These are phyloP conservation scores for Belonocnema kinseyi DNA, from an alignment of 1,140 invertebrate species.

Conservation along the genomic window DNA sequence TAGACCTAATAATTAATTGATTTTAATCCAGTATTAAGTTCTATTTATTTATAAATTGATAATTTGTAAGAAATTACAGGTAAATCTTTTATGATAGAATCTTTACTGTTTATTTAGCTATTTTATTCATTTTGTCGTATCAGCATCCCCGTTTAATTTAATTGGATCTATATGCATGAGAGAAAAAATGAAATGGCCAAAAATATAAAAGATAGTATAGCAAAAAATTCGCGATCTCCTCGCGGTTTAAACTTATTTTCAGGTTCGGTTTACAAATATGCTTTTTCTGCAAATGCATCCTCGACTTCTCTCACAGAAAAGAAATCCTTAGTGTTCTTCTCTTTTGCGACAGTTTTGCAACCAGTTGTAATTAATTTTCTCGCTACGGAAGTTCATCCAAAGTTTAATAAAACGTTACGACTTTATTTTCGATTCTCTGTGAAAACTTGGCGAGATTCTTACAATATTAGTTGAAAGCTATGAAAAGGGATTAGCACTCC, in stretches of 20 bases:
- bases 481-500: not conserved
- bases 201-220: no score
- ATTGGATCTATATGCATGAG: no score
- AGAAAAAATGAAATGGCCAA: no score
- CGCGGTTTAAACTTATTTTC: not conserved
- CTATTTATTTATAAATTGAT: no score
- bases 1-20: no score
- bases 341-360: slow-evolving; percentile 1
- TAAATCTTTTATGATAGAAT: no score
- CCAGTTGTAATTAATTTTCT: slow-evolving; percentile 25
- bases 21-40: no score
- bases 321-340: not conserved
- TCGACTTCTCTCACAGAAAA: not conserved
- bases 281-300: slow-evolving; percentile 7
- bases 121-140: no score
- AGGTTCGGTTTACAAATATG: slow-evolving; percentile 6
- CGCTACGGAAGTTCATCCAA: slow-evolving; percentile 7
- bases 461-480: slow-evolving; percentile 18
- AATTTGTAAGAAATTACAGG: no score
- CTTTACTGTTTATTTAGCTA: no score
- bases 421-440: not conserved
- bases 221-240: not conserved
- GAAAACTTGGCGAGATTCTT: not conserved
- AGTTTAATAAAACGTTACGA: slow-evolving; percentile 22
- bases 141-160: no score